Base-by-base conservation (phyloP, 2,888 invertebrate species). In the Crossocerus cetratus region DNA sequence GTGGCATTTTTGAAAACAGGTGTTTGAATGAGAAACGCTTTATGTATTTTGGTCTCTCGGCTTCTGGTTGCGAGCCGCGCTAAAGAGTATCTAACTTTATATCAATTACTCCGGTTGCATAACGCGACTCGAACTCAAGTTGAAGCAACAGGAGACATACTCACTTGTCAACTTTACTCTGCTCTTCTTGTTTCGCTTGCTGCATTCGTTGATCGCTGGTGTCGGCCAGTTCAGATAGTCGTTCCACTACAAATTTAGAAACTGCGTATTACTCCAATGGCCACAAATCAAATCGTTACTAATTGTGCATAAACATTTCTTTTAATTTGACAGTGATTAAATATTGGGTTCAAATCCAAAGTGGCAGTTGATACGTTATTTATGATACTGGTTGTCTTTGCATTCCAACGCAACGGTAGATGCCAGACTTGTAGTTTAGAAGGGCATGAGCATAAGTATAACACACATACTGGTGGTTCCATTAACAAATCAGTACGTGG, bases 401-500 rank as follows among this genome's bases (percentile, higher is more conserved):
- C 82, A 87, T 86, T 84, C 80, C 84, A 86, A 84, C 83, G 84
- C 80, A 82, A 83, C 80, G 84, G 32, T 84, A 76, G 81, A 85
- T 76, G 78, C 80, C 82, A 83, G 84, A 85, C 84, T 86, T 82
- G 88, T 80, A 86, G 86, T 81, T 86, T 70, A 77, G 81, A 84
- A 88, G 88, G 86, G 84, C 80, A 87, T 81, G 92, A 92, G 92
- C 93, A 94, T 92, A 94, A 97, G 97, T 96, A 96, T 97, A 94
- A 97, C 96, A 96, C 95, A 96, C 95, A 93, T 94, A 97, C 98
- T 96, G 97, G 94, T 93, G 82, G 88, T 91, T 87, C 90, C 88
- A 86, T 86, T 77, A 80, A 82, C 86, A 87, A 88, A 96, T 97
- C 98, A 98, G 98, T 98, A 98, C 98, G 98, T 98, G 97, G 98